phyloP scores from a whole-genome alignment of 2,888 invertebrate species.

The Drosophila atripex region DNA sequence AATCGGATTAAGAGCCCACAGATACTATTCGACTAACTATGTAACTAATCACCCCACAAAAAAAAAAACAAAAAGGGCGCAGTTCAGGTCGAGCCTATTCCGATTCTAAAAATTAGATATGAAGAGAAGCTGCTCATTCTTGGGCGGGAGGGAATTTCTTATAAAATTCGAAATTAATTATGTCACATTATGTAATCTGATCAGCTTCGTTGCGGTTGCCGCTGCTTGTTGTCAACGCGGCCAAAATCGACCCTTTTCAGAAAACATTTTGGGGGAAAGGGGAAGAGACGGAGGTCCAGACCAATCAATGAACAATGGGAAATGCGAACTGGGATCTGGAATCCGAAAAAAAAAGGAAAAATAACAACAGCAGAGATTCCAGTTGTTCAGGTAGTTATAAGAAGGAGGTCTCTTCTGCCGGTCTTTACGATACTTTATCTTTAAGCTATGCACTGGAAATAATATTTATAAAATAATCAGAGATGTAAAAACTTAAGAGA shows the following conservation, averaged over 20 bases:
- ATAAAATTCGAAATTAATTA: slow-evolving; percentile 82
- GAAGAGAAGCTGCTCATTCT: slow-evolving; percentile 9
- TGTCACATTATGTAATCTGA: slow-evolving; percentile 84
- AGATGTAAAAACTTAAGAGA: too few species aligned
- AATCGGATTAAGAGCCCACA: slow-evolving; percentile 55
- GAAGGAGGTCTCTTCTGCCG: slow-evolving; percentile 5
- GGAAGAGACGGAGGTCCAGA: slow-evolving; percentile 21
- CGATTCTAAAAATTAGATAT: slow-evolving; percentile 12
- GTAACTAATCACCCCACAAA: slow-evolving; percentile 12
- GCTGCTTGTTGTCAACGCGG: slow-evolving; percentile 39
- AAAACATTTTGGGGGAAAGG: not conserved
- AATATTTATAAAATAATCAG: not conserved
- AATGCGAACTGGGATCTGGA: slow-evolving; percentile 31
- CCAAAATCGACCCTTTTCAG: slow-evolving; percentile 67
- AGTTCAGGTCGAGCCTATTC: not conserved
- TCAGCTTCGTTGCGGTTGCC: slow-evolving; percentile 68
- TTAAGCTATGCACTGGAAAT: slow-evolving; percentile 15
- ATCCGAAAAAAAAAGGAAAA: slow-evolving; percentile 21
- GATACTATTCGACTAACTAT: slow-evolving; percentile 22
- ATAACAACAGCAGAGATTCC: slow-evolving; percentile 34
- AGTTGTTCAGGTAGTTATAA: slow-evolving; percentile 35
- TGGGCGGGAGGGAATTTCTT: slow-evolving; percentile 20
- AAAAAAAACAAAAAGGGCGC: not conserved
- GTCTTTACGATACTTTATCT: slow-evolving; percentile 27
- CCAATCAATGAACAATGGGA: slow-evolving; percentile 46